Percentiles rank a stretch among this genome's conserved stretches.
Evolutionary conservation across 2,113 vertebrate species (phyloP).

Genomic region (Oreochromis tanganicae): DNA sequence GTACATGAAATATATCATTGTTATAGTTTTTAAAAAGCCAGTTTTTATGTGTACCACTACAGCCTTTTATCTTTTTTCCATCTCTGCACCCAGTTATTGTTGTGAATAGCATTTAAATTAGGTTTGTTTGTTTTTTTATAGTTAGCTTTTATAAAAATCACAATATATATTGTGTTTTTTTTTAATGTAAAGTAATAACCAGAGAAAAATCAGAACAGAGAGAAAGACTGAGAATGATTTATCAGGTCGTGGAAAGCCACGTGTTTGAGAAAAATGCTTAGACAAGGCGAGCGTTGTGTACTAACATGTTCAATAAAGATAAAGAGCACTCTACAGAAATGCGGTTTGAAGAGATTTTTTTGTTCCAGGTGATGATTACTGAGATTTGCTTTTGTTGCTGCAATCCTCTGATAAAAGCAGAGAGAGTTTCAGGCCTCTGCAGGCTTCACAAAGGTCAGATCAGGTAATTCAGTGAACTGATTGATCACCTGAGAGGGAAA

Average conservation of each 20-base stretch:
- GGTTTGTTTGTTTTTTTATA: neutral
- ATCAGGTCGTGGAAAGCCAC: neutral
- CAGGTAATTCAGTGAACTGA: neutral
- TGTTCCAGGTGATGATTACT: neutral
- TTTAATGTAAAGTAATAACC: neutral
- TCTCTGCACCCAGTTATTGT: conserved; percentile 8
- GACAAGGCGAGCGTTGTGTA: neutral
- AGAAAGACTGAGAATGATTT: neutral
- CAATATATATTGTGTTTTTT: neutral
- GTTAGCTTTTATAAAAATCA: neutral
- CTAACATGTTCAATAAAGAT: conserved; percentile 52
- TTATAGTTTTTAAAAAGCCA: neutral
- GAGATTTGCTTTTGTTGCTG: neutral
- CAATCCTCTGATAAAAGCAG: neutral
- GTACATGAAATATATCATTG: neutral
- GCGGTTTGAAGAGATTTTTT: neutral
- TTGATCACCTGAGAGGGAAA: neutral
- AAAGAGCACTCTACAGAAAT: neutral
- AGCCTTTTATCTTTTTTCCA: neutral
- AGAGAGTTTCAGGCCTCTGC: neutral
- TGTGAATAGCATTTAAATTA: conserved; percentile 11
- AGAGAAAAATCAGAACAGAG: neutral
- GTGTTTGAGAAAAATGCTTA: neutral
- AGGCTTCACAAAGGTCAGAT: neutral
- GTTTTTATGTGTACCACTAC: neutral